phyloP scores from a whole-genome alignment of 2,888 invertebrate species.

The Lochmaea crataegi region DNA sequence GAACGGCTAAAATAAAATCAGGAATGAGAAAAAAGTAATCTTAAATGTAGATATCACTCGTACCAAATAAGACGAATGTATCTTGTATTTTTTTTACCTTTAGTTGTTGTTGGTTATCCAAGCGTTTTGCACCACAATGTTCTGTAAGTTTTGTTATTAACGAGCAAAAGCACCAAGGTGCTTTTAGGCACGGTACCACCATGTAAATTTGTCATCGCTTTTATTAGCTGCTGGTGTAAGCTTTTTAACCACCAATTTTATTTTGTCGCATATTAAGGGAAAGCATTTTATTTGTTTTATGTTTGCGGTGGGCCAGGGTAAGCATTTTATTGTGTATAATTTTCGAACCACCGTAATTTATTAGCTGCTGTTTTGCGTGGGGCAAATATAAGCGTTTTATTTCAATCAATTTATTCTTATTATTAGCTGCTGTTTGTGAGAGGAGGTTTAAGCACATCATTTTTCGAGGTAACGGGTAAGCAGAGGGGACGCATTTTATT shows the following conservation, averaged over 20 bases:
- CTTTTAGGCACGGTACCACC: slow-evolving; percentile 15
- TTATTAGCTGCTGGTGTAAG: slow-evolving; percentile 15
- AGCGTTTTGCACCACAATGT: neutral
- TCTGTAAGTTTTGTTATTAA: slow-evolving; percentile 14
- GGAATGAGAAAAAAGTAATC: slow-evolving; percentile 17
- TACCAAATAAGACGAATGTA: neutral
- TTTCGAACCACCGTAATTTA: slow-evolving; percentile 34
- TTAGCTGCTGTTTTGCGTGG: slow-evolving; percentile 43
- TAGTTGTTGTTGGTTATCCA: slow-evolving; percentile 28
- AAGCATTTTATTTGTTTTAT: slow-evolving; percentile 11
- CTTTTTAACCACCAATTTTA: slow-evolving; percentile 10
- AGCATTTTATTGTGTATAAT: slow-evolving; percentile 43
- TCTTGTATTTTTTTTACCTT: neutral
- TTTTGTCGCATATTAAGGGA: neutral
- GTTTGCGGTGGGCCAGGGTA: slow-evolving; percentile 10
- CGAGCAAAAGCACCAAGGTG: slow-evolving; percentile 6
- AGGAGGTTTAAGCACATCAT: neutral
- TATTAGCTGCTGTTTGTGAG: neutral
- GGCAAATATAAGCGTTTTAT: slow-evolving; percentile 20
- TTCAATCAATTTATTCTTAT: neutral
- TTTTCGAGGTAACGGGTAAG: slow-evolving; percentile 1
- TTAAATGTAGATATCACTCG: neutral
- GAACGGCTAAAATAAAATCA: slow-evolving; percentile 45
- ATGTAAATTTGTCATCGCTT: slow-evolving; percentile 30
- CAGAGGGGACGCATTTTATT: neutral